Evolutionary conservation across 2,113 vertebrate genomes (phyloP).

Genomic region (Melospiza melodia): DNA sequence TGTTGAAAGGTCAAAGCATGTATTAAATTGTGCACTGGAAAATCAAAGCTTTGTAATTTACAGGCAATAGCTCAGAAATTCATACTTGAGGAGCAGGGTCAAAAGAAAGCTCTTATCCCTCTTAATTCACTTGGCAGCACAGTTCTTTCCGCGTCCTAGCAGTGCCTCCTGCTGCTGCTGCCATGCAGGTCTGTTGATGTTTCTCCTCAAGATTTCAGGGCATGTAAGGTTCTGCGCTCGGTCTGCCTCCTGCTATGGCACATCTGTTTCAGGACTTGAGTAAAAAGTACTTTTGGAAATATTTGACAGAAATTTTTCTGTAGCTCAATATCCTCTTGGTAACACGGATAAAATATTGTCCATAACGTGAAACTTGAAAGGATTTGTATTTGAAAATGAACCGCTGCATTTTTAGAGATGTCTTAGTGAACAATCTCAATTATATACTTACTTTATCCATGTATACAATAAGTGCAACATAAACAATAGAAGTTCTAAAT

Average conservation of each 20-base stretch:
- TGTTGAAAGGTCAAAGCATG: constrained; percentile 50
- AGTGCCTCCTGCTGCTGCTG: constrained; percentile 47
- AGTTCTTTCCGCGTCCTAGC: neutral
- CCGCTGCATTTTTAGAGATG: neutral
- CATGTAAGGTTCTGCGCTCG: neutral
- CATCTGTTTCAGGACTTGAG: neutral
- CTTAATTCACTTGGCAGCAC: neutral
- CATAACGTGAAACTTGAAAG: neutral
- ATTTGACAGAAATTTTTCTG: neutral
- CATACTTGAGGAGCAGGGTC: constrained; percentile 30
- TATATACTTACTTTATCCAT: neutral
- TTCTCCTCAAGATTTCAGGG: neutral
- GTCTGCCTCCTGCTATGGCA: neutral
- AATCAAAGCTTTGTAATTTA: constrained; percentile 64
- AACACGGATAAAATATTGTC: neutral
- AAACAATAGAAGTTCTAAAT: neutral
- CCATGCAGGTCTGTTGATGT: neutral
- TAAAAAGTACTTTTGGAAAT: neutral
- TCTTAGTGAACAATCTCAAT: neutral
- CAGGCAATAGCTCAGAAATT: constrained; percentile 36
- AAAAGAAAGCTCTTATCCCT: constrained; percentile 29
- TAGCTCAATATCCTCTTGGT: neutral
- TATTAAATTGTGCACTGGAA: constrained; percentile 58
- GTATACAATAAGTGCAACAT: neutral
- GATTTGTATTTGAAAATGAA: neutral